phyloP scores from a whole-genome alignment of 2,888 invertebrate species.

The Hypolimnas misippus region DNA sequence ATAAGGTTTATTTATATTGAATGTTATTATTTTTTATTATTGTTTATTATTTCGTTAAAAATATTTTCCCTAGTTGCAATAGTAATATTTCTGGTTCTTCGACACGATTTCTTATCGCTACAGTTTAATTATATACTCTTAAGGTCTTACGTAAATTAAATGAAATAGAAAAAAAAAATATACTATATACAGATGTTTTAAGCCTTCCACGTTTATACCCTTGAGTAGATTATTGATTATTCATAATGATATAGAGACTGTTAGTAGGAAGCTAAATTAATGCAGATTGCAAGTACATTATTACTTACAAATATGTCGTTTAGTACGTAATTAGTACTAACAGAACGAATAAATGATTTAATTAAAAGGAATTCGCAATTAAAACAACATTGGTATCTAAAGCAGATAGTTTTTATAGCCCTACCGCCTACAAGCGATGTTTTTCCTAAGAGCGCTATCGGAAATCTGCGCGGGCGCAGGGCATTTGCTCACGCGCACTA shows the following conservation, averaged over 20 bases:
- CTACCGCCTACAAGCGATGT: constrained; percentile 40
- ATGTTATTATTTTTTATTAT: too few relatives aligned
- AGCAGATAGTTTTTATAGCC: constrained; percentile 36
- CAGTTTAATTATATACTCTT: too few relatives aligned
- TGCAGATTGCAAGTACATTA: constrained; percentile 5
- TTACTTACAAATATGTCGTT: constrained; percentile 7
- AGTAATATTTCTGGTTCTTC: not conserved
- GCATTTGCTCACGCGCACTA: constrained; percentile 44
- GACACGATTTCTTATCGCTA: too few relatives aligned
- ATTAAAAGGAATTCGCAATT: constrained; percentile 35
- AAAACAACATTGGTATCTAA: constrained; percentile 33
- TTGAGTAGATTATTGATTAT: constrained; percentile 8
- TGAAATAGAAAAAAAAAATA: not conserved
- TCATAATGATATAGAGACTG: not conserved
- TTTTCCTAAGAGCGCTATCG: constrained; percentile 52
- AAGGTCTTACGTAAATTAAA: not conserved
- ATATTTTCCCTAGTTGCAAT: not conserved
- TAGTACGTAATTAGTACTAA: constrained; percentile 5
- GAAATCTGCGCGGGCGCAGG: constrained; percentile 51
- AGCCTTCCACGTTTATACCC: not conserved
- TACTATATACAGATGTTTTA: not conserved
- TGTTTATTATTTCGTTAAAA: not conserved
- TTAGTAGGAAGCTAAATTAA: constrained; percentile 1
- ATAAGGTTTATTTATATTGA: too few relatives aligned
- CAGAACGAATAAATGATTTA: constrained; percentile 19